Conservation (phyloP, 2,888 invertebrate species). For the Heteropelma amictum region DNA sequence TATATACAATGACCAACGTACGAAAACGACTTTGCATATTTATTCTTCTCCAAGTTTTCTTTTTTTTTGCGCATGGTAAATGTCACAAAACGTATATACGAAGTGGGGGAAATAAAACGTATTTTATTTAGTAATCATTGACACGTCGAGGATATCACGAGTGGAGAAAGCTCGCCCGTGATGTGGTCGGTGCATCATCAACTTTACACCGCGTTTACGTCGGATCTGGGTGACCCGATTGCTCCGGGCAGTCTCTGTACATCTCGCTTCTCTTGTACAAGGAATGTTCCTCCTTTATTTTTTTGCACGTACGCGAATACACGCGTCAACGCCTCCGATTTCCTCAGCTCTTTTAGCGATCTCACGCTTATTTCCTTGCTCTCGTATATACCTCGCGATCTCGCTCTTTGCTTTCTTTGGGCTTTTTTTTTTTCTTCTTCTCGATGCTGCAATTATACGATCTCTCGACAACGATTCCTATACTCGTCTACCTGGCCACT, state of each 20-base stretch:
- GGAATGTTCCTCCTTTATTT: conserved; percentile 36
- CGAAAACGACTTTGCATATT: no score
- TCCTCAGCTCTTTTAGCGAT: conserved; percentile 15
- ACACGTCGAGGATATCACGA: not conserved
- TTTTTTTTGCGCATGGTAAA: no score
- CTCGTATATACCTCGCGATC: not conserved
- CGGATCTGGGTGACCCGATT: conserved; percentile 77
- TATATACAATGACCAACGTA: no score
- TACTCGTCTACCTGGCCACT: conserved; percentile 11
- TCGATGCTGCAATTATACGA: conserved; percentile 36
- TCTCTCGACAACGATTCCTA: conserved; percentile 35
- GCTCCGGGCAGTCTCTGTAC: conserved; percentile 58
- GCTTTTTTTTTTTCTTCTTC: conserved; percentile 27
- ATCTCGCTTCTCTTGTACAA: conserved; percentile 40
- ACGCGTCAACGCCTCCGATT: conserved; percentile 35
- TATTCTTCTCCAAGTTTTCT: no score
- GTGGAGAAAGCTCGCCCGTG: conserved; percentile 68
- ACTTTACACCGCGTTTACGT: conserved; percentile 68
- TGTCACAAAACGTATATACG: no score
- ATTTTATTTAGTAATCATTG: conserved; percentile 21
- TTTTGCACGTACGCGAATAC: conserved; percentile 17
- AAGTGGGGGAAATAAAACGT: no score
- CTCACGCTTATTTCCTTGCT: conserved; percentile 23
- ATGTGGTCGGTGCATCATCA: conserved; percentile 53
- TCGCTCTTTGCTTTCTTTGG: conserved; percentile 35